phyloP scores from a whole-genome alignment of 2,888 invertebrate species.

The Drosophila falleni region DNA sequence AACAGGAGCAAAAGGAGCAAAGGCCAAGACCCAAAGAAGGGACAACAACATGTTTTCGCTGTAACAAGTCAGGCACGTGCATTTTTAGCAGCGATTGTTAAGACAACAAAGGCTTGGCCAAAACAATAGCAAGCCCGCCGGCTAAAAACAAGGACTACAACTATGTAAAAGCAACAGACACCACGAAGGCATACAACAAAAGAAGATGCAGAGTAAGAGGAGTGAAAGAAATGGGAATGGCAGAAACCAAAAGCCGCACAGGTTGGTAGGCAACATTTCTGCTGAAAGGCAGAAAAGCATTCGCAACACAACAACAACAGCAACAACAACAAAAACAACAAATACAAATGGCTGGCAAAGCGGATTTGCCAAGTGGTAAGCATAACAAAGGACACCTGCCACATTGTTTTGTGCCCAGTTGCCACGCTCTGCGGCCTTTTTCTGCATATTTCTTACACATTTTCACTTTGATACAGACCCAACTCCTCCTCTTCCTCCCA shows the following conservation, averaged over 20 bases:
- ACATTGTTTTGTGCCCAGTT: constrained; percentile 57
- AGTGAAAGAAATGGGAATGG: constrained; percentile 12
- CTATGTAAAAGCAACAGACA: constrained; percentile 60
- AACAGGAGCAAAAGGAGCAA: constrained; percentile 15
- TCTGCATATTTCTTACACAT: constrained; percentile 74
- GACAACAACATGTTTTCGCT: constrained; percentile 36
- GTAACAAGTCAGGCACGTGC: constrained; percentile 54
- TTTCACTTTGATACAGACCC: constrained; percentile 68
- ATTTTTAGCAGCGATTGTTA: constrained; percentile 54
- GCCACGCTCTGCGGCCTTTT: constrained; percentile 58
- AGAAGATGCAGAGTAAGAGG: neutral
- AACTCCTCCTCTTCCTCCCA: constrained; percentile 22
- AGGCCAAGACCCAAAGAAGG: constrained; percentile 12
- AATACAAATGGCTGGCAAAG: constrained; percentile 57
- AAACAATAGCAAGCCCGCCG: constrained; percentile 54
- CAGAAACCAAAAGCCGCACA: constrained; percentile 51
- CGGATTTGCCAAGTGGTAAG: constrained; percentile 80
- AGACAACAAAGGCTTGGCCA: constrained; percentile 67
- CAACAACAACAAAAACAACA: constrained; percentile 5
- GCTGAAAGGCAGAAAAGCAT: constrained; percentile 39
- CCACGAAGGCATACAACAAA: constrained; percentile 5
- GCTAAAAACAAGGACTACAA: constrained; percentile 42
- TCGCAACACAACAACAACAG: constrained; percentile 1
- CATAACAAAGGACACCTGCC: constrained; percentile 82
- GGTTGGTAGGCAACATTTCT: constrained; percentile 59